A percentile compares a stretch with the other conserved stretches of the same genome.
Evolutionary conservation across 1,140 invertebrate species (phyloP).

Genomic region (Tenebrio molitor): DNA sequence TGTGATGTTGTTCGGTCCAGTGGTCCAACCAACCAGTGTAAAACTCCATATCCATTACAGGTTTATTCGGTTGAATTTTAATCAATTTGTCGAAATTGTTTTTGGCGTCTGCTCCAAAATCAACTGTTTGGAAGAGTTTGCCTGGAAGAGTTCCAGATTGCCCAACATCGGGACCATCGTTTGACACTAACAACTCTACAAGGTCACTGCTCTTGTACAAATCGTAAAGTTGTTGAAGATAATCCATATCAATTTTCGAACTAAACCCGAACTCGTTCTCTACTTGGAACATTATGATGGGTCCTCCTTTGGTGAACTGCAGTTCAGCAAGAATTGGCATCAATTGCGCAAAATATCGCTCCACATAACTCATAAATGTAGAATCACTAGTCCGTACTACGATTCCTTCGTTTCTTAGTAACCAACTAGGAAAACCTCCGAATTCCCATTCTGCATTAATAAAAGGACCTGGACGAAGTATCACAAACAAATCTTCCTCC

Average conservation of each 20-base stretch:
- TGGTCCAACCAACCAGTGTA: constrained; percentile 52
- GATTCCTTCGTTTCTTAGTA: constrained; percentile 53
- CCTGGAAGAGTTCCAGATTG: constrained; percentile 40
- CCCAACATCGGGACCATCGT: constrained; percentile 62
- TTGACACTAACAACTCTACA: constrained; percentile 68
- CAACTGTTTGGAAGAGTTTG: constrained; percentile 44
- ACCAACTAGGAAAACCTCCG: constrained; percentile 32
- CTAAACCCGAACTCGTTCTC: constrained; percentile 71
- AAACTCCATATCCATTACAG: constrained; percentile 55
- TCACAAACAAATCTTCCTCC: constrained; percentile 83
- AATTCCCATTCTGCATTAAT: constrained; percentile 89
- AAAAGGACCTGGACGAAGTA: constrained; percentile 91
- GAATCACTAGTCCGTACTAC: constrained; percentile 68
- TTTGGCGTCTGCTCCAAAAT: constrained; percentile 39
- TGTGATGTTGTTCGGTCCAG: constrained; percentile 47
- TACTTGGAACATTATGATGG: constrained; percentile 69
- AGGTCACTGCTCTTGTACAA: constrained; percentile 62
- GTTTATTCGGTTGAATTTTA: constrained; percentile 48
- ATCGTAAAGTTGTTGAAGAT: constrained; percentile 66
- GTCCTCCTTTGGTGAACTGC: constrained; percentile 70
- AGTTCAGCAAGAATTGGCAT: constrained; percentile 67
- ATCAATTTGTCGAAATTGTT: constrained; percentile 40
- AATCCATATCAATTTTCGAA: constrained; percentile 60
- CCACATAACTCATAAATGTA: constrained; percentile 66
- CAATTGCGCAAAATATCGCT: constrained; percentile 67